These are phyloP conservation scores for Uloborus plumipes DNA, from an alignment of 2,888 invertebrate species.

Conservation along the genomic window DNA sequence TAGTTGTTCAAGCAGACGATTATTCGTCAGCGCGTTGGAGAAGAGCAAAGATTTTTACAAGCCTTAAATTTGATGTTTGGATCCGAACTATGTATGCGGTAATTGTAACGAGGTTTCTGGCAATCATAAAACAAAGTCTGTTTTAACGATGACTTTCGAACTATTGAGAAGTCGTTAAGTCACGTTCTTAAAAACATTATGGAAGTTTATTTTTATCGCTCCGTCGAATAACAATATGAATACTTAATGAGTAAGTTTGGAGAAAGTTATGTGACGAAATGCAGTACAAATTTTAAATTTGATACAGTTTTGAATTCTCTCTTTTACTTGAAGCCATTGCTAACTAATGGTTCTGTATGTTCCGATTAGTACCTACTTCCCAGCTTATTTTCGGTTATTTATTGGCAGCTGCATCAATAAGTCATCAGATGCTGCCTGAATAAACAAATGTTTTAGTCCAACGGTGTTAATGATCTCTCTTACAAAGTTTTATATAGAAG, in stretches of 20 bases:
- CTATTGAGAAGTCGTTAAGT: constrained; percentile 54
- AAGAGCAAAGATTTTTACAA: constrained; percentile 49
- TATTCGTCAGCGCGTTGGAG: constrained; percentile 33
- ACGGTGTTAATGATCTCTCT: too few species aligned
- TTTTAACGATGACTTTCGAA: constrained; percentile 20
- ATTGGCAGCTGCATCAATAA: too few species aligned
- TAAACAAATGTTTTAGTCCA: too few species aligned
- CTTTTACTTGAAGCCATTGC: too few species aligned
- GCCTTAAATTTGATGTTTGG: constrained; percentile 50
- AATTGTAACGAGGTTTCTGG: constrained; percentile 46
- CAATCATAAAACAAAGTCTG: constrained; percentile 48
- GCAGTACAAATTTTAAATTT: constrained; percentile 31
- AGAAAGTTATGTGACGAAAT: constrained; percentile 23
- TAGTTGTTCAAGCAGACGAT: constrained; percentile 54
- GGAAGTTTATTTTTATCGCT: constrained; percentile 34
- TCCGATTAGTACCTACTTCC: too few species aligned
- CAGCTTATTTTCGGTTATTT: too few species aligned
- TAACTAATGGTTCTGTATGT: too few species aligned
- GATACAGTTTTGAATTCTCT: too few species aligned
- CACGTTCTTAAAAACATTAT: constrained; percentile 48
- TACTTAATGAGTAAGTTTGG: constrained; percentile 41
- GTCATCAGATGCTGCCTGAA: too few species aligned
- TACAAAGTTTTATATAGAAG: too few species aligned
- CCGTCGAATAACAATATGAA: constrained; percentile 2
- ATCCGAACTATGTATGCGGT: constrained; percentile 32